Base-by-base conservation (phyloP, 2,113 vertebrate species). In the Hucho hucho region DNA sequence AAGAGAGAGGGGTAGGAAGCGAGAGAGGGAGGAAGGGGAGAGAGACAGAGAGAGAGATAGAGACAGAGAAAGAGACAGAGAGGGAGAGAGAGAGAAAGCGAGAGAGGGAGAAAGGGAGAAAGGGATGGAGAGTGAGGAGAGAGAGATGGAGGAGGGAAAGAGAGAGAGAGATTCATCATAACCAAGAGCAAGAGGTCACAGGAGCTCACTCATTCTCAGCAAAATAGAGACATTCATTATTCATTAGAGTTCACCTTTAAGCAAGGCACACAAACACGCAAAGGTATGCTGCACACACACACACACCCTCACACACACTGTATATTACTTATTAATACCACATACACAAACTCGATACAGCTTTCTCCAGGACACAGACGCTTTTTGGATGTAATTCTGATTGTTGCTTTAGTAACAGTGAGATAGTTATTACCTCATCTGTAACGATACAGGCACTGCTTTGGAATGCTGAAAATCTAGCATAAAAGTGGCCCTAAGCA, bases 41-140 rank as follows among this genome's bases (percentile, higher is more conserved):
- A 86, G 56, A 65, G 72, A 80, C 69, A 89, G 86, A 79, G 72
- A 76, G 79, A 77, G 25, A 89, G 70, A 74, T 75, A 79, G 69
- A 75, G 81, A 75, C 24, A 90, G 29, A 66, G 81, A 85, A 84
- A 66, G 64, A 85, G 72, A 16, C 9, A 64, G 11, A 26, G 53
- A 74, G 64, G 79, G 75, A 69, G 73, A 72, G 26, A 26, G 61
- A 47, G 61, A 64, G 71, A 46, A 11, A 43, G 71, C 11, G 37
- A 2, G 37, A 43, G 9, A 11, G 37, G 7, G 7, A 43, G 6
- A 6, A 6, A 32, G 32, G 5, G 32, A 32, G 37, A 43, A 9
- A 43, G 37, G 9, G 37, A 43, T 9, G 9, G 37, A 43, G 37
- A 26, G 7, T 47, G 59, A 63, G 59, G 24, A 59, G 37, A 28